Evolutionary conservation across 2,797 vertebrate species (phyloP).

Genomic region (Champsocephalus esox): DNA sequence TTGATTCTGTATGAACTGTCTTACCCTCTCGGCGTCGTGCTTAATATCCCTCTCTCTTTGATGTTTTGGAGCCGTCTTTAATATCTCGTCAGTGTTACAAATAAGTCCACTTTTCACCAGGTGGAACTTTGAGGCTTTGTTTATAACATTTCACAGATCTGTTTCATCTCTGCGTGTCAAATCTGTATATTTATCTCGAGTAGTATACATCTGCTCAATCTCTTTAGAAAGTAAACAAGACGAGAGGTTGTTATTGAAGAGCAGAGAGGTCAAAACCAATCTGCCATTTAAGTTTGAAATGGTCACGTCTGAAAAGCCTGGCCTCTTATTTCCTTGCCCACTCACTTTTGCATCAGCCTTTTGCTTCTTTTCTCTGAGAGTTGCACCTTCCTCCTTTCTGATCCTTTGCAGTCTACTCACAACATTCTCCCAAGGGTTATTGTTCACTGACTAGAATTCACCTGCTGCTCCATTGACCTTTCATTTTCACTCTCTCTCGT

Average conservation of each 20-base stretch:
- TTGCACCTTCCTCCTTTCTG: slow-evolving; percentile 1
- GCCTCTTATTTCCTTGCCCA: slow-evolving; percentile 13
- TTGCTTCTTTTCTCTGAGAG: not conserved
- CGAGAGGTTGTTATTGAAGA: slow-evolving; percentile 13
- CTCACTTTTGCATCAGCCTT: not conserved
- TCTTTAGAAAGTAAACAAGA: slow-evolving; percentile 2
- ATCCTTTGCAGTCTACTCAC: slow-evolving; percentile 5
- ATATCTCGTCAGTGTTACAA: slow-evolving; percentile 11
- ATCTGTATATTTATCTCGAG: slow-evolving; percentile 4
- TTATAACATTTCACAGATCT: slow-evolving; percentile 14
- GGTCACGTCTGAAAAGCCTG: not conserved
- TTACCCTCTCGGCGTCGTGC: not conserved
- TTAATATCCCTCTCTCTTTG: slow-evolving; percentile 5
- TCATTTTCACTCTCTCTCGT: not conserved
- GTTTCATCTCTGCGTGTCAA: slow-evolving; percentile 16
- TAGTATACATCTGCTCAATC: not conserved
- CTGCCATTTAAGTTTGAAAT: slow-evolving; percentile 26
- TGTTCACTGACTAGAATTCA: slow-evolving; percentile 18
- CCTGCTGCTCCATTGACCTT: slow-evolving; percentile 11
- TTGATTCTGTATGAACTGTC: slow-evolving; percentile 6
- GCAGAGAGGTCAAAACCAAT: slow-evolving; percentile 33
- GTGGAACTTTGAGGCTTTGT: slow-evolving; percentile 22
- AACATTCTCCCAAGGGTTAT: slow-evolving; percentile 21
- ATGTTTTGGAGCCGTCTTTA: slow-evolving; percentile 30
- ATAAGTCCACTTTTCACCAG: slow-evolving; percentile 23